Conservation (phyloP, 2,797 vertebrate genomes). For the Malurus splendens region DNA sequence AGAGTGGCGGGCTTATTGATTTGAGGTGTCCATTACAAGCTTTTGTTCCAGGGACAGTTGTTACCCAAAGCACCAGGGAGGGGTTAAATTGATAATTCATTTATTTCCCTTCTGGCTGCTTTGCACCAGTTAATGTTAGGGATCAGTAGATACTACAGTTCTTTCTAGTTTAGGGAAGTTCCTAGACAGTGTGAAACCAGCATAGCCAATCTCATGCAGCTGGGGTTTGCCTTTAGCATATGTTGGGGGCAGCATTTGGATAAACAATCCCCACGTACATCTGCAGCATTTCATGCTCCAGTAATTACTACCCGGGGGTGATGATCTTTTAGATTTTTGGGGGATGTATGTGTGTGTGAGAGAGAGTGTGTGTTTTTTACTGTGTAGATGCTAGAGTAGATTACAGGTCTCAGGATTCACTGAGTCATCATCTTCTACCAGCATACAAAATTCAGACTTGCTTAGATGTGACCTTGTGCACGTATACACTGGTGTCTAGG, state of each 20-base stretch:
- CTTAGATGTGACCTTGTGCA: not conserved
- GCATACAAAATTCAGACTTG: not conserved
- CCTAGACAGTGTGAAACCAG: not conserved
- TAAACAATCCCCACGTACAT: slow-evolving; percentile 9
- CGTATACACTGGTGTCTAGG: not conserved
- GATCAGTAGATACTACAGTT: not conserved
- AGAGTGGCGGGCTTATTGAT: not conserved
- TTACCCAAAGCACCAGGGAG: not conserved
- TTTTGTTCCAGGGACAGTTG: not conserved
- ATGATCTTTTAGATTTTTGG: not conserved
- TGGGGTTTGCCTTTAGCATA: not conserved
- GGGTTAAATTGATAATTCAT: not conserved
- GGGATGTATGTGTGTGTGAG: not conserved
- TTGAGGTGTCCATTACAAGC: not conserved
- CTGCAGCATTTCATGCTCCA: slow-evolving; percentile 32
- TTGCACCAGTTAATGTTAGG: not conserved
- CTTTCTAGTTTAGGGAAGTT: not conserved
- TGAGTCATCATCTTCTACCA: not conserved
- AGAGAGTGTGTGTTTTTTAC: not conserved
- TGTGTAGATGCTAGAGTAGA: not conserved
- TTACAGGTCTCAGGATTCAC: not conserved
- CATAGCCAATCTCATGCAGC: not conserved
- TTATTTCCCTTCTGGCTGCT: not conserved
- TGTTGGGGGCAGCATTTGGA: not conserved
- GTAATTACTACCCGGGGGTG: not conserved